Evolutionary conservation across 2,797 vertebrate genomes (phyloP).

Genomic region (Thaleichthys pacificus): DNA sequence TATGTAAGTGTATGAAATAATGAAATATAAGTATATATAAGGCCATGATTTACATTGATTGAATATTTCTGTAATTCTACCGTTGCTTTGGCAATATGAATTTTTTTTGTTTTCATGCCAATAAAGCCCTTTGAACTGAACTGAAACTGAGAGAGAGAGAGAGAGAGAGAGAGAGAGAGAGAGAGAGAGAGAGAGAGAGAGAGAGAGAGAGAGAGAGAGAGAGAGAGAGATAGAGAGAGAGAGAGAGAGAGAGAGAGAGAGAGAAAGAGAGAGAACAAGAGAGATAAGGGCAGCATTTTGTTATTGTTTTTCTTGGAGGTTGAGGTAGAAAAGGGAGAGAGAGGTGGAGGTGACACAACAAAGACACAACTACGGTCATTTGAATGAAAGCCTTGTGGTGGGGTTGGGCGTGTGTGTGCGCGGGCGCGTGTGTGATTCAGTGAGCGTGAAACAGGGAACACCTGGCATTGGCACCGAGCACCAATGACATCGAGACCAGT

Average conservation of each 20-base stretch:
- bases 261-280: neutral
- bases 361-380: slow-evolving; percentile 3
- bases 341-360: slow-evolving; percentile 24
- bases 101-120: no score
- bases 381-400: neutral
- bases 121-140: no score
- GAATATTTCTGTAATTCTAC: no score
- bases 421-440: slow-evolving; percentile 45
- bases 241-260: neutral
- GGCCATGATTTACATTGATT: no score
- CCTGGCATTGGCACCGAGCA: slow-evolving; percentile 47
- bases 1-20: no score
- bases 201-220: neutral
- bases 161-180: slow-evolving; percentile 21
- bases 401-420: slow-evolving; percentile 25
- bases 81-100: no score
- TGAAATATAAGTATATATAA: no score
- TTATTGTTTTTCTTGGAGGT: neutral
- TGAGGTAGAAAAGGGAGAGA: neutral
- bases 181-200: slow-evolving; percentile 9
- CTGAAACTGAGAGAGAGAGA: slow-evolving; percentile 19
- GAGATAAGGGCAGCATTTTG: neutral
- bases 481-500: slow-evolving; percentile 31
- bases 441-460: slow-evolving; percentile 58
- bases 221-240: no score